These are phyloP conservation scores for Daphoenositta chrysoptera DNA, from an alignment of 2,113 vertebrate genomes.

Conservation along the genomic window DNA sequence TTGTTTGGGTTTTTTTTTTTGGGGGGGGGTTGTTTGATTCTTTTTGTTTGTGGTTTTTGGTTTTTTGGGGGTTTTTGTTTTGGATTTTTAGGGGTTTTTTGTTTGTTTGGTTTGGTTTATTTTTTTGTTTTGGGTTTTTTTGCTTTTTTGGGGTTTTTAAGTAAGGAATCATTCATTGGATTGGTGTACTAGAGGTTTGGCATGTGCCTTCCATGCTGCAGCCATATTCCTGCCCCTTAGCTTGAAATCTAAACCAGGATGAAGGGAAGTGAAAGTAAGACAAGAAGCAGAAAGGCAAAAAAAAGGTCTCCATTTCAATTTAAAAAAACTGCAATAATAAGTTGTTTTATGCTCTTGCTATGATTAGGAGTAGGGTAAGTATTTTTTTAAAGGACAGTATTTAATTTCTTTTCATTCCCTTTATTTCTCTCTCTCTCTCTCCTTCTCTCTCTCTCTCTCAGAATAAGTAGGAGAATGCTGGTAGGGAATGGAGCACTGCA, in stretches of 20 bases:
- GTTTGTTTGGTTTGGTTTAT: too few relatives aligned
- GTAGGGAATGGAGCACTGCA: neutral
- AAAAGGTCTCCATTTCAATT: neutral
- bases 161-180: neutral
- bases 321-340: neutral
- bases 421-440: neutral
- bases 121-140: neutral
- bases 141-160: neutral
- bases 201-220: neutral
- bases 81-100: neutral
- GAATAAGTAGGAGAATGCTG: neutral
- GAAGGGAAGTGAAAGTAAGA: too few relatives aligned
- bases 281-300: neutral
- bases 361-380: neutral
- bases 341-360: neutral
- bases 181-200: neutral
- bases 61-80: neutral
- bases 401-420: neutral
- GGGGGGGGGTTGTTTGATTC: fast-evolving
- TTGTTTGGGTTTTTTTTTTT: too few relatives aligned
- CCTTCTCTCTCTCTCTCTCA: neutral
- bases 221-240: neutral
- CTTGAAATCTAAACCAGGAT: too few relatives aligned
- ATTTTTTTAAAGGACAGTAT: neutral
- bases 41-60: neutral